Evolutionary conservation across 2,888 invertebrate genomes (phyloP).

Genomic region (Chydorus sphaericus): DNA sequence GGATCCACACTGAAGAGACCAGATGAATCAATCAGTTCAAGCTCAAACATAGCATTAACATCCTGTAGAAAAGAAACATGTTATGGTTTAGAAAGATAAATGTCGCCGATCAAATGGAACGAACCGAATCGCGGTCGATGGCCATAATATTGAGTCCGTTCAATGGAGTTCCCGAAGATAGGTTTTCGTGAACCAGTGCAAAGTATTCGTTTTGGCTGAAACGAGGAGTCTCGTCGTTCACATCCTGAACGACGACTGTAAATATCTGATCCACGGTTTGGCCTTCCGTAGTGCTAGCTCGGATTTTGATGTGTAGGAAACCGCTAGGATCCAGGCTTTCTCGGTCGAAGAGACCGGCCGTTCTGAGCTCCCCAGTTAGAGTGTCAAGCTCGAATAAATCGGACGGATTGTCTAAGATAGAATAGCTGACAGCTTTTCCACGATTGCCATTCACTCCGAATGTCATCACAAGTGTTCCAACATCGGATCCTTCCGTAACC

Average conservation of each 20-base stretch:
- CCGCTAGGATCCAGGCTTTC: constrained; percentile 33
- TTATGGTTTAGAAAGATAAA: constrained; percentile 13
- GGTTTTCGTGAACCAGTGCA: constrained; percentile 66
- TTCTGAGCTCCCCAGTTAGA: constrained; percentile 60
- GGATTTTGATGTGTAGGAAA: not conserved
- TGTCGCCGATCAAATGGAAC: constrained; percentile 22
- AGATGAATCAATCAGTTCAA: constrained; percentile 62
- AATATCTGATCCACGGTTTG: constrained; percentile 23
- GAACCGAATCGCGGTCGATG: constrained; percentile 69
- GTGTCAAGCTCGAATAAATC: constrained; percentile 72
- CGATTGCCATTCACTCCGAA: not conserved
- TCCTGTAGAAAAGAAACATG: constrained; percentile 46
- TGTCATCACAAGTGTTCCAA: constrained; percentile 63
- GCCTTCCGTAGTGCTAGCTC: not conserved
- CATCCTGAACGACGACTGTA: constrained; percentile 70
- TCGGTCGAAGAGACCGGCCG: constrained; percentile 69
- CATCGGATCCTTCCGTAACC: constrained; percentile 64
- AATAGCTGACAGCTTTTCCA: not conserved
- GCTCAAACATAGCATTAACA: constrained; percentile 62
- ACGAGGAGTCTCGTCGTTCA: constrained; percentile 73
- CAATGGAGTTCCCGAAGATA: constrained; percentile 61
- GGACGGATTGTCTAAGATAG: constrained; percentile 51
- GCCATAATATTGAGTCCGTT: constrained; percentile 72
- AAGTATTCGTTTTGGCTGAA: constrained; percentile 69
- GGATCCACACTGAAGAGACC: constrained; percentile 71